These are phyloP conservation scores for Dendrolimus punctatus DNA, from an alignment of 1,140 invertebrate species.

Conservation along the genomic window DNA sequence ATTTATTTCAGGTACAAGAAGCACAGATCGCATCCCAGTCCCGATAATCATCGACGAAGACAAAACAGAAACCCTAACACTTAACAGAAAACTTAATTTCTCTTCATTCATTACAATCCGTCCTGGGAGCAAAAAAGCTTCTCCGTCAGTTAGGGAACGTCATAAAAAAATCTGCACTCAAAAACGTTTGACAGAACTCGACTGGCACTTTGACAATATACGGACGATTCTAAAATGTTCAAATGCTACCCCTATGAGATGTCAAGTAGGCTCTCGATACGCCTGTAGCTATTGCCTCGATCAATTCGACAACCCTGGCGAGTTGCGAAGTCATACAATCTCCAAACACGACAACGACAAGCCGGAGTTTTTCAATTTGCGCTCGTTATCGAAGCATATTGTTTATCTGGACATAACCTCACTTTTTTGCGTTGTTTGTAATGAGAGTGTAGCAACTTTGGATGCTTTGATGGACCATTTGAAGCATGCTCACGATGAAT, in stretches of 20 bases:
- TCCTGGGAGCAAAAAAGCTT: constrained; percentile 8
- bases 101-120: constrained; percentile 16
- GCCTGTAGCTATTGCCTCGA: constrained; percentile 28
- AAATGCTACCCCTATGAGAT: constrained; percentile 31
- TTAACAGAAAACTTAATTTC: constrained; percentile 17
- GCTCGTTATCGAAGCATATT: constrained; percentile 13
- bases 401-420: constrained; percentile 26
- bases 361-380: constrained; percentile 13
- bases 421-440: constrained; percentile 25
- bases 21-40: background rate
- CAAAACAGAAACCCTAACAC: background rate
- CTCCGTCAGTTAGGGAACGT: constrained; percentile 10
- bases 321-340: constrained; percentile 26
- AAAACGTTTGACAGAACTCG: constrained; percentile 17
- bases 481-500: constrained; percentile 13
- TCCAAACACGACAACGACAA: constrained; percentile 15
- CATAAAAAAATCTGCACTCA: constrained; percentile 11
- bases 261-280: constrained; percentile 21
- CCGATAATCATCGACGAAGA: constrained; percentile 3
- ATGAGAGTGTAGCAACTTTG: constrained; percentile 8
- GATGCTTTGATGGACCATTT: constrained; percentile 26
- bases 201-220: constrained; percentile 33
- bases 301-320: constrained; percentile 21
- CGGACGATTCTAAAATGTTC: constrained; percentile 24
- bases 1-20: background rate